A percentile compares a stretch with the other conserved stretches of the same genome.
These are phyloP conservation scores for Acronicta aceris DNA, from an alignment of 2,888 invertebrate species.

Conservation along the genomic window DNA sequence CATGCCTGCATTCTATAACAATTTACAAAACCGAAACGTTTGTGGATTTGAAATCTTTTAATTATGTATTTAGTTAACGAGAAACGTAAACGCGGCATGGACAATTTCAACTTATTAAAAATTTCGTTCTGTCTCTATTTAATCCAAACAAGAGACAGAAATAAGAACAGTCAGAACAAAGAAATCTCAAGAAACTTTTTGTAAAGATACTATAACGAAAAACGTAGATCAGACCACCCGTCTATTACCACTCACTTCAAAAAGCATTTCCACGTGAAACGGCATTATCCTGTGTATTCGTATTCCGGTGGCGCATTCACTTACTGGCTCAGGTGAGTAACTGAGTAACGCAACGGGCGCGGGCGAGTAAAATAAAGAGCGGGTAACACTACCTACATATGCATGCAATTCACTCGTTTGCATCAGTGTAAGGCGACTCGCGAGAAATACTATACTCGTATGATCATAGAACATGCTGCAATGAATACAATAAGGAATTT, in stretches of 20 bases:
- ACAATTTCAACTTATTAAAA: no score
- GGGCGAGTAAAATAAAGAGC: slow-evolving; percentile 63
- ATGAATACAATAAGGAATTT: slow-evolving; percentile 3
- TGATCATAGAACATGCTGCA: slow-evolving; percentile 23
- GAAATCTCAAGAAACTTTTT: background rate
- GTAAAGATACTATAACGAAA: background rate
- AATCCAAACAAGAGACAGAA: background rate
- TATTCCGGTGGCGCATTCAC: slow-evolving; percentile 66
- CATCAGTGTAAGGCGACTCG: slow-evolving; percentile 44
- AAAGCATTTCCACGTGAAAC: slow-evolving; percentile 28
- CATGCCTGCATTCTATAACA: background rate
- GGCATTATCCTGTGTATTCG: slow-evolving; percentile 43
- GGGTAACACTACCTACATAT: slow-evolving; percentile 55
- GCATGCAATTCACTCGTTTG: slow-evolving; percentile 63
- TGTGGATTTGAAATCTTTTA: no score
- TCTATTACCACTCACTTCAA: slow-evolving; percentile 17
- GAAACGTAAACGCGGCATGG: no score
- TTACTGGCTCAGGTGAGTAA: slow-evolving; percentile 59
- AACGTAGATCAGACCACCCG: background rate
- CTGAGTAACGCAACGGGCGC: slow-evolving; percentile 60
- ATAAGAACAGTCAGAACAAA: background rate
- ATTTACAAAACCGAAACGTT: background rate
- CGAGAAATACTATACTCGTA: slow-evolving; percentile 3
- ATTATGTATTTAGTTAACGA: no score
- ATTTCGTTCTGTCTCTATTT: no score